These are phyloP conservation scores for Rhabdophis nuchalis DNA, from an alignment of 2,797 vertebrate species.

Conservation along the genomic window DNA sequence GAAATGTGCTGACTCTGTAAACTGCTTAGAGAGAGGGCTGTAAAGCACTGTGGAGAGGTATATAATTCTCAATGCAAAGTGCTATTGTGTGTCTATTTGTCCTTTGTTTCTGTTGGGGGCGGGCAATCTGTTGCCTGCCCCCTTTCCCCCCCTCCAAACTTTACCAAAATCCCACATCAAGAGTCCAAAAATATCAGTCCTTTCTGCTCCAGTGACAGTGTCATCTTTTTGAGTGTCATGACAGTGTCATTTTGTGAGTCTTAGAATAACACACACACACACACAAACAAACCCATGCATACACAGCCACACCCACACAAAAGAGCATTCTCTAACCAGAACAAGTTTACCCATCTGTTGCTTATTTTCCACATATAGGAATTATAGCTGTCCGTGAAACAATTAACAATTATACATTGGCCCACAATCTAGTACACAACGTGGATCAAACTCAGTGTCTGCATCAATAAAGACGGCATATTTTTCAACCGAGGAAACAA, in stretches of 20 bases:
- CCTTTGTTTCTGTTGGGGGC: not conserved
- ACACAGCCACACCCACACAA: not conserved
- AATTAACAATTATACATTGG: not conserved
- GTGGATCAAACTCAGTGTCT: not conserved
- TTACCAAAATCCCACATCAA: not conserved
- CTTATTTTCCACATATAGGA: not conserved
- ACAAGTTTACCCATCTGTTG: not conserved
- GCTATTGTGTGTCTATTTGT: not conserved
- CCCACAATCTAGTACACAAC: not conserved
- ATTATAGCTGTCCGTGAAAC: not conserved
- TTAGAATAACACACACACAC: not conserved
- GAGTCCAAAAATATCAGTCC: not conserved
- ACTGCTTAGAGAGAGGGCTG: not conserved
- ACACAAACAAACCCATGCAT: not conserved
- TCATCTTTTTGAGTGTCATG: no score
- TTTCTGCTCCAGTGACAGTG: not conserved
- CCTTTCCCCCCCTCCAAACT: not conserved
- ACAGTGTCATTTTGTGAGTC: not conserved
- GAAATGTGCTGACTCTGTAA: not conserved
- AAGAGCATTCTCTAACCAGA: not conserved
- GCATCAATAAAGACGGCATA: not conserved
- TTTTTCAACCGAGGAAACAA: not conserved
- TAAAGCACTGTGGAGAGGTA: not conserved
- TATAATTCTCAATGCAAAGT: not conserved
- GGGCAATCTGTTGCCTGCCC: not conserved